A percentile compares a stretch with the other conserved stretches of the same genome.
phyloP scores from a whole-genome alignment of 30 jellyfish, hydroid and myxozoan species.

The Turritopsis rubra region DNA sequence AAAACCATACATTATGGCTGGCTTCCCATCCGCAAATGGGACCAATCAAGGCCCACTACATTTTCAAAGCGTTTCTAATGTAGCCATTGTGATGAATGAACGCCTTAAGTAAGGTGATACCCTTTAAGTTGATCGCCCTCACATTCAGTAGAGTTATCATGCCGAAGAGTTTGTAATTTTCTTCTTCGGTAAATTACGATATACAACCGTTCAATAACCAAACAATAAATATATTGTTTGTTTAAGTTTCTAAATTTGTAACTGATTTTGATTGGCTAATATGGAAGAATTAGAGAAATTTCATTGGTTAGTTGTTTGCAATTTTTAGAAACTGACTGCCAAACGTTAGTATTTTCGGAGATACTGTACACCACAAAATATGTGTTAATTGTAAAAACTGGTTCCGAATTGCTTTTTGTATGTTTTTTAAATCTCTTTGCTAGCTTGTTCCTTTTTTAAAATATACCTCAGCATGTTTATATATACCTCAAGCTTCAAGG shows the following conservation, averaged over 20 bases:
- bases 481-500: no score
- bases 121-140: background rate
- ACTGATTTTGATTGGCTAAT: background rate
- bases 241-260: background rate
- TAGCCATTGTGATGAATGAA: background rate
- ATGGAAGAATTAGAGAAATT: background rate
- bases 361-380: background rate
- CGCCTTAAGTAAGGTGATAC: background rate
- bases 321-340: no score
- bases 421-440: no score
- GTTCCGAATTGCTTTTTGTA: background rate
- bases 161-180: background rate
- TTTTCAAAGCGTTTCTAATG: background rate
- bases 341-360: background rate
- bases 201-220: background rate
- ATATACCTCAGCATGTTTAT: background rate
- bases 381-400: background rate
- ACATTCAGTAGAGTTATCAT: background rate
- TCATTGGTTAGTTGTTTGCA: background rate
- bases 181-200: background rate
- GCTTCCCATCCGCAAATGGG: background rate
- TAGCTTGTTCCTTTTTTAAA: background rate
- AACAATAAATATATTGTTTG: background rate
- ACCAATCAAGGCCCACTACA: background rate
- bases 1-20: background rate